These are phyloP conservation scores for Tolmerus cingulatus DNA, from an alignment of 2,888 invertebrate genomes.

Conservation along the genomic window DNA sequence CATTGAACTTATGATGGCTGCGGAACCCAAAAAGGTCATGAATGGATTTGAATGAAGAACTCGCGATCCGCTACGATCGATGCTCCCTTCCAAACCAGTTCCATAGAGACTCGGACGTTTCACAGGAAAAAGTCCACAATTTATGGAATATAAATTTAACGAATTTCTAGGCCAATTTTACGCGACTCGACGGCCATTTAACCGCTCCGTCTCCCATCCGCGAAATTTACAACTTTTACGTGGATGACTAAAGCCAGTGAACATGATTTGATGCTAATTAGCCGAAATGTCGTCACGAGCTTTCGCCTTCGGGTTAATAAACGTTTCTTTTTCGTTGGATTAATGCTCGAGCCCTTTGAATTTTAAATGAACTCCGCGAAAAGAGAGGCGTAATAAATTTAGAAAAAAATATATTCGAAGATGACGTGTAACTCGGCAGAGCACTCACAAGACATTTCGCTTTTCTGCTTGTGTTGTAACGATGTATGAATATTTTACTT, in stretches of 20 bases:
- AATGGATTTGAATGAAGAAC: constrained; percentile 9
- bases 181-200: not conserved
- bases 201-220: not conserved
- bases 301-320: constrained; percentile 3
- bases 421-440: not conserved
- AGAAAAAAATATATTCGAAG: not conserved
- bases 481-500: not conserved
- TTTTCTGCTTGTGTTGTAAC: not conserved
- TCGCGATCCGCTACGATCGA: constrained; percentile 4
- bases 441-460: not conserved
- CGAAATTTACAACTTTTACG: constrained; percentile 22
- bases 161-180: constrained; percentile 29
- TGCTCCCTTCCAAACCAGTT: constrained; percentile 27
- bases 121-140: constrained; percentile 4
- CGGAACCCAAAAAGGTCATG: constrained; percentile 9
- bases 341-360: constrained; percentile 12
- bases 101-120: not conserved
- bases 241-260: not conserved
- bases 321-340: not conserved
- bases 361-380: constrained; percentile 4
- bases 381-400: not conserved
- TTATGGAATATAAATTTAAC: constrained; percentile 9
- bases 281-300: not conserved
- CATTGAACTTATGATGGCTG: constrained; percentile 1
- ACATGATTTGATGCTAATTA: constrained; percentile 12